Base-by-base conservation (phyloP, 2,797 vertebrate species). In the Chelmon rostratus region DNA sequence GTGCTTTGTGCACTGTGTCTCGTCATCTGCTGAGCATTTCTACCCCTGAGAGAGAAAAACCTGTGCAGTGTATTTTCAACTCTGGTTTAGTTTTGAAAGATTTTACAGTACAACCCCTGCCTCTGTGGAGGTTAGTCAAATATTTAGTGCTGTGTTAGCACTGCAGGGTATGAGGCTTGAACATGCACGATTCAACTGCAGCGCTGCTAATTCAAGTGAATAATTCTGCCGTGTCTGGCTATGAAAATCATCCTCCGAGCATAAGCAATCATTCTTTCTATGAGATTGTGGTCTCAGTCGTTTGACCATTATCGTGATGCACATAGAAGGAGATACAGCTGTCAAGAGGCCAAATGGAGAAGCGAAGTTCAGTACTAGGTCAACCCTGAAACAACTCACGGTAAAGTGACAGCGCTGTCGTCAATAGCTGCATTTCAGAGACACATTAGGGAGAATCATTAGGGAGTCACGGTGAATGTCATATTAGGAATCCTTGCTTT, bases 301-400 rank as follows among this genome's bases (percentile, higher is more conserved):
- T 88, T 84, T 85, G 66, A 83, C 80, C 80, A 74, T 91, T 87
- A 90, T 71, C 56, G 21, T 73, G 82, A 80, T 80, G 66, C 74
- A 49, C 83, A 53, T 12, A 40, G 67, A 31, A 69, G 78, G 77
- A 85, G 86, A 82, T 82, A 28, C 88, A 84, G 82, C 89, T 89
- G 86, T 84, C 85, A 81, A 78, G 71, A 80, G 86, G 89, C 88
- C 84, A 81, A 89, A 85, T 82, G 85, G 85, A 85, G 67, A 76
- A 23, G 66, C 77, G 54, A 76, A 87, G 92, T 93, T 93, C 91
- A 90, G 52, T 16, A 38, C 67, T 3, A 67, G 91, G 91, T 92
- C 91, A 90, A 63, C 73, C 79, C 82, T 65, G 80, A 91, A 88
- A 92, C 89, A 93, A 91, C 79, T 92, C 89, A 91, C 37, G 37